Percentiles rank a stretch among this genome's conserved stretches.
Evolutionary conservation across 1,140 invertebrate species (phyloP).

Genomic region (Pseudomyrmex flavicornis): DNA sequence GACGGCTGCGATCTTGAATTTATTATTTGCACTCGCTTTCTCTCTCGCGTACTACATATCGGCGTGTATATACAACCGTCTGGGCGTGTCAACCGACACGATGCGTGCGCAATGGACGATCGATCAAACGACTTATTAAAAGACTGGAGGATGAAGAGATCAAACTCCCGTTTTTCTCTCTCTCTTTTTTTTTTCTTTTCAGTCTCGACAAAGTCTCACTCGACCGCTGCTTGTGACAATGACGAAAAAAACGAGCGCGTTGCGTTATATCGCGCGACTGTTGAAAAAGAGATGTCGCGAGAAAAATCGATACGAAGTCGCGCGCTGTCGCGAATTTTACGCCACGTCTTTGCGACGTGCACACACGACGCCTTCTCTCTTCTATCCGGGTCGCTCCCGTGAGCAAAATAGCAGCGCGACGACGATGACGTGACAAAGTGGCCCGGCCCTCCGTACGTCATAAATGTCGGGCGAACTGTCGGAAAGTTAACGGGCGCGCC

Average conservation of each 20-base stretch:
- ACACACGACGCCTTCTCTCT: neutral
- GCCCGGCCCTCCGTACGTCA: constrained; percentile 55
- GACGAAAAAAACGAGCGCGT: neutral
- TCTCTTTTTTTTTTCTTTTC: neutral
- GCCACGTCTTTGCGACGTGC: neutral
- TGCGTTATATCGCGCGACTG: neutral
- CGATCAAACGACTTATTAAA: no score
- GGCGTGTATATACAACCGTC: neutral
- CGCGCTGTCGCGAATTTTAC: neutral
- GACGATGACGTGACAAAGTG: constrained; percentile 44
- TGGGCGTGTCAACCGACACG: constrained; percentile 12
- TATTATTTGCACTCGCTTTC: neutral
- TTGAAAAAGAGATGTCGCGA: neutral
- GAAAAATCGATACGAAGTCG: neutral
- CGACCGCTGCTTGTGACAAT: neutral
- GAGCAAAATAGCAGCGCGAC: constrained; percentile 48
- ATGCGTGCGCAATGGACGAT: neutral
- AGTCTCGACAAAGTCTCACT: neutral
- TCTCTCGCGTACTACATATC: no score
- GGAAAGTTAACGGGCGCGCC: constrained; percentile 64
- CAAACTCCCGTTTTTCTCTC: no score
- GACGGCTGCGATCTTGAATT: neutral
- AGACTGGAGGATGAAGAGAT: neutral
- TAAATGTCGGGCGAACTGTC: constrained; percentile 69
- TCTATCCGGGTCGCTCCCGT: constrained; percentile 23